phyloP scores from a whole-genome alignment of 1,140 invertebrate species.

The Eulimnadia texana region DNA sequence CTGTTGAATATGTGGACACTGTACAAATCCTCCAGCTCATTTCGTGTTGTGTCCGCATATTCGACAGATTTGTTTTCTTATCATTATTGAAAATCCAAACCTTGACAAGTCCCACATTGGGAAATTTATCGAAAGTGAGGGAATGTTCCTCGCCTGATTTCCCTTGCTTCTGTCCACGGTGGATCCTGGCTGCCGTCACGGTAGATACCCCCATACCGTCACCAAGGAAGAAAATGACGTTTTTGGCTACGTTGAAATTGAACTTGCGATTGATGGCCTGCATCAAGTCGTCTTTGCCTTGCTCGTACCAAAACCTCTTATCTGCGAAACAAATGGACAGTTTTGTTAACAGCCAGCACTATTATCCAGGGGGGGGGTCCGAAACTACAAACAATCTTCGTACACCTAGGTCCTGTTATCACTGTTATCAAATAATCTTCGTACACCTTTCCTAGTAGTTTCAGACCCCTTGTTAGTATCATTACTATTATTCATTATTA shows the following conservation, averaged over 20 bases:
- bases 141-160: conserved; percentile 43
- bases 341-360: no score
- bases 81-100: conserved; percentile 31
- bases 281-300: conserved; percentile 22
- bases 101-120: conserved; percentile 66
- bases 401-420: no score
- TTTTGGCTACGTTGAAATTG: conserved; percentile 46
- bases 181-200: conserved; percentile 67
- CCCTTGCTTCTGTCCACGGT: conserved; percentile 40
- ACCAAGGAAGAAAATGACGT: conserved; percentile 80
- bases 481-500: no score
- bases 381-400: no score
- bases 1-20: no score
- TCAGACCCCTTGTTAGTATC: no score
- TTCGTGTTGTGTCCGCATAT: no score
- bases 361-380: no score
- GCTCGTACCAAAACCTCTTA: conserved; percentile 19
- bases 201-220: conserved; percentile 90
- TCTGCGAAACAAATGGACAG: conserved; percentile 14
- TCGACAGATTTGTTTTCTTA: background rate
- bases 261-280: conserved; percentile 22
- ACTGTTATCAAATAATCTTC: no score
- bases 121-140: conserved; percentile 67
- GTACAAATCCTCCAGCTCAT: no score
- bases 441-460: no score